Base-by-base conservation (phyloP, 2,888 invertebrate genomes). In the Seira sanloemensis region DNA sequence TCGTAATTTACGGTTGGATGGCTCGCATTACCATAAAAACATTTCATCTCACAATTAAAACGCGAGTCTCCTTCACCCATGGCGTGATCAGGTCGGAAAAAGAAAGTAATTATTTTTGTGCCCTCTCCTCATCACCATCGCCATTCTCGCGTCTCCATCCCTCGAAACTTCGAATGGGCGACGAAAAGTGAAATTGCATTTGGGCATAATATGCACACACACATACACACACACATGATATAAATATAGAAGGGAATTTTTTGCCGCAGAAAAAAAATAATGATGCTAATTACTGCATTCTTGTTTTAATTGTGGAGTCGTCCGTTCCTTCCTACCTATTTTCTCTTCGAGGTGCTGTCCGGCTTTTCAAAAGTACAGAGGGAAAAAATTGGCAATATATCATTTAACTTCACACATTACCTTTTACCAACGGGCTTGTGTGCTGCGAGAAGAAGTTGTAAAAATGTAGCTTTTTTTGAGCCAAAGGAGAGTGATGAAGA, bases 371-470 rank as follows among this genome's bases (percentile, higher is more conserved):
- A n/a, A n/a, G n/a, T n/a, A n/a, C n/a, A n/a, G 58, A 58, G 58
- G 58, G 7, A 58, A 37, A 58, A 58, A 23, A 37, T 68, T 23
- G 71, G 37, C 71, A 71, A 71, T 71, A 71, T 71, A 71, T 46
- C 71, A 71, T 71, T 71, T 25, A 18, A 12, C 46, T 71, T 71
- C 46, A 71, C 23, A 46, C 46, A 37, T 66, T 37, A 37, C 12
- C 5, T 37, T 18, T 18, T 58, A 58, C 58, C 58, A 58, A 58
- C 58, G 18, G 58, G 58, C 16, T 58, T 58, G 58, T 58, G n/a
- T n/a, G n/a, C n/a, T n/a, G n/a, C n/a, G n/a, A 58, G n/a, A 58
- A 58, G 58, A 58, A 58, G 58, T 9, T 58, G 16, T 58, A 9
- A 37, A n/a, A n/a, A 37, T 37, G 37, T 37, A 37, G n/a, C n/a